Percentiles rank a stretch among this genome's conserved stretches.
Conservation (phyloP, 2,113 vertebrate species). For the Blennius ocellaris region DNA sequence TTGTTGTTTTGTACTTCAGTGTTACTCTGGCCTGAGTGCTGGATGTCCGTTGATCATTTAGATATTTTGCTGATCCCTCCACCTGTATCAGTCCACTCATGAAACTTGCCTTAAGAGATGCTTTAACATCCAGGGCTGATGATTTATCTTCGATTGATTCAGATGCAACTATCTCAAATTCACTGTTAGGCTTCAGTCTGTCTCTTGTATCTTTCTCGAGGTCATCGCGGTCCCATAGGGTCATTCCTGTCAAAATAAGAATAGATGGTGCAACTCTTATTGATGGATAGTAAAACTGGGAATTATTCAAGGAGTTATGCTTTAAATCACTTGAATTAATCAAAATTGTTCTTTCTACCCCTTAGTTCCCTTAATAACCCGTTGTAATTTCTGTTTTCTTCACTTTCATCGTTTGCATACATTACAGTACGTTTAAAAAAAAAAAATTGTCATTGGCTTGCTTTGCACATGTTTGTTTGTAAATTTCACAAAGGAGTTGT, state of each 20-base stretch:
- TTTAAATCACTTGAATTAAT: no score
- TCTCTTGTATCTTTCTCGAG: slow-evolving; percentile 10
- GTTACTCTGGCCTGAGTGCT: slow-evolving; percentile 59
- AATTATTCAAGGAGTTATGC: no score
- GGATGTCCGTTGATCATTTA: slow-evolving; percentile 59
- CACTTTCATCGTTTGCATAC: no score
- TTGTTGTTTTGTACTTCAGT: slow-evolving; percentile 60
- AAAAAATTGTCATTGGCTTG: no score
- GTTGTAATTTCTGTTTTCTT: no score
- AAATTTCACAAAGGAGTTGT: no score
- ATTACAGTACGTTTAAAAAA: no score
- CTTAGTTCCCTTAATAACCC: no score
- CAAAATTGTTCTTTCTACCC: no score
- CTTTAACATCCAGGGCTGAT: slow-evolving; percentile 54
- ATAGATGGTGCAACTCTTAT: no score
- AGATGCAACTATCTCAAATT: slow-evolving; percentile 57
- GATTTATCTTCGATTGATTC: slow-evolving; percentile 65
- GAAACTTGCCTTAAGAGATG: slow-evolving; percentile 70
- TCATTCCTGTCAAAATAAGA: slow-evolving; percentile 40
- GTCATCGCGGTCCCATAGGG: slow-evolving; percentile 56
- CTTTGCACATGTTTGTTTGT: no score
- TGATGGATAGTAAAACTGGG: no score
- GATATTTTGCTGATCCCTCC: slow-evolving; percentile 65
- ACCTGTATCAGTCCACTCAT: slow-evolving; percentile 55
- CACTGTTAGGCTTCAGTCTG: slow-evolving; percentile 14